Evolutionary conservation across 92 coral and sea anemone species (phyloP), one percentile per base, ranked within the genome.

Genomic region (Porites evermanni): DNA sequence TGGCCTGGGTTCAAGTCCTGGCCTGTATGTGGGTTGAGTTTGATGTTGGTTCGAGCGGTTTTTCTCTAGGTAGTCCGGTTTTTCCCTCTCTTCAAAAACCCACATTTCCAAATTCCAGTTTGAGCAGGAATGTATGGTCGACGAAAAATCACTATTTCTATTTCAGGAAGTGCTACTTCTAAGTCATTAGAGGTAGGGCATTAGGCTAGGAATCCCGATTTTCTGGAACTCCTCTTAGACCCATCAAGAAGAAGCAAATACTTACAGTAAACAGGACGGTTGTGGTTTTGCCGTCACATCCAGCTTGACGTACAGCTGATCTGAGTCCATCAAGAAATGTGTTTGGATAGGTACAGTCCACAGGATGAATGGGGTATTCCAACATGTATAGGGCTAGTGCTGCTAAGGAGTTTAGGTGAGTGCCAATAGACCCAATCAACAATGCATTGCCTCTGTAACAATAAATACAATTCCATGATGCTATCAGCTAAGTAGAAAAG

Each of bases 211-310:
- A 38, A 38, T 38, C 47, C 5, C 6, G 47, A 3, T 38, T 38
- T 4, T 38, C 47, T 38, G 47, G 47, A 38, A 38, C 47, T 38
- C 47, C 4, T 56, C 61, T 14, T 0, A 3, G 16, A 56, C 4
- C 61, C 12, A 56, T 56, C 61, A 0, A 56, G 61, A 56, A 56
- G 4, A 56, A 11, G 61, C 26, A 32, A 53, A 32, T 12, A 74
- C 95, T 81, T 88, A 97, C 99, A 77, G 93, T 93, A 68, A 97
- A 88, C 24, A 95, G 72, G n/a, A 95, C 83, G 59, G 99, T 97
- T 1, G 99, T 97, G 21, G 98, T 97, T 90, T 97, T 97, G 73
- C 99, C 99, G 84, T 97, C 99, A 83, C 99, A 97, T 18, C 99
- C 99, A 71, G 99, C 99, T 85, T 94, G 96, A 65, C 99, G 92